A percentile compares a stretch with the other conserved stretches of the same genome.
Evolutionary conservation across 2,113 vertebrate genomes (phyloP).

Genomic region (Phycodurus eques): DNA sequence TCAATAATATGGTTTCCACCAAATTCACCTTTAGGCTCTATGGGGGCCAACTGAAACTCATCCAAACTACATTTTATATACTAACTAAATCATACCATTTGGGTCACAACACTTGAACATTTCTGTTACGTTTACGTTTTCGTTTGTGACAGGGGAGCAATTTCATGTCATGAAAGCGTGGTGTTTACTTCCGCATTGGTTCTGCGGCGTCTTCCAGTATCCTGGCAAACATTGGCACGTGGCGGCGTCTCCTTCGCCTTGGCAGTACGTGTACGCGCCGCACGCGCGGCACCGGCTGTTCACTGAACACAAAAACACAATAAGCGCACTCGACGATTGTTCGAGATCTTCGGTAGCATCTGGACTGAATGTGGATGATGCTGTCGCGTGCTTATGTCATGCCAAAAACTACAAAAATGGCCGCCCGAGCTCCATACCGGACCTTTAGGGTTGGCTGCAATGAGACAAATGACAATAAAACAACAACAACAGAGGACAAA

Average conservation of each 20-base stretch:
- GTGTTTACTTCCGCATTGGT: conserved; percentile 57
- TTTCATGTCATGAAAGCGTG: not conserved
- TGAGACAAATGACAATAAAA: too few species aligned
- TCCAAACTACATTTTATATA: too few species aligned
- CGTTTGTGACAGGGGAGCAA: too few species aligned
- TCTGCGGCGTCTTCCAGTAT: conserved; percentile 55
- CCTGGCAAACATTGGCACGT: conserved; percentile 82
- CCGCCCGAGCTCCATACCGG: not conserved
- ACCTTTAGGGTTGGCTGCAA: too few species aligned
- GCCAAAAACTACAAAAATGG: not conserved
- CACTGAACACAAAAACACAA: conserved; percentile 66
- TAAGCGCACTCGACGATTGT: not conserved
- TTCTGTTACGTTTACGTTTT: too few species aligned
- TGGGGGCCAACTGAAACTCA: too few species aligned
- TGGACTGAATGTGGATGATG: not conserved
- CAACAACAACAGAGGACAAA: too few species aligned
- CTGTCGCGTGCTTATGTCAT: too few species aligned
- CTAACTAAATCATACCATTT: too few species aligned
- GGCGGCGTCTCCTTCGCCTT: conserved; percentile 43
- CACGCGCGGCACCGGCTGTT: conserved; percentile 76
- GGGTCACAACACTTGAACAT: too few species aligned
- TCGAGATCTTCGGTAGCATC: not conserved
- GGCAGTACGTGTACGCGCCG: conserved; percentile 74
- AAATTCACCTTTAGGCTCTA: too few species aligned
- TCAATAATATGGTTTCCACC: too few species aligned